Conservation (phyloP, 1,140 invertebrate genomes). For the Mylabris phalerata region DNA sequence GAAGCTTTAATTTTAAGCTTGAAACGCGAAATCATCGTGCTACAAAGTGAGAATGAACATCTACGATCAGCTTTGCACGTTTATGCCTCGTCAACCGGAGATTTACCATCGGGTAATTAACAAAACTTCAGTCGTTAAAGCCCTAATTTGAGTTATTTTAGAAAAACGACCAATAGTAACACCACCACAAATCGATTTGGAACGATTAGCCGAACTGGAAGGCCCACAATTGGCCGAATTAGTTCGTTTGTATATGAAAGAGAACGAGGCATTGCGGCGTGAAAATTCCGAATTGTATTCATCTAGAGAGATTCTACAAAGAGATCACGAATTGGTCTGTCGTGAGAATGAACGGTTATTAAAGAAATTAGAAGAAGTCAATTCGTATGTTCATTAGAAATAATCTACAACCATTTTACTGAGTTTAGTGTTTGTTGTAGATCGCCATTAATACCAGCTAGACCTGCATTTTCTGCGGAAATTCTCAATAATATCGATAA, state of each 20-base stretch:
- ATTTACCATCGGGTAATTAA: slow-evolving; percentile 6
- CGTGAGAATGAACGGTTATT: slow-evolving; percentile 83
- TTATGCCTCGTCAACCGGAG: slow-evolving; percentile 15
- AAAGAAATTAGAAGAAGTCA: slow-evolving; percentile 81
- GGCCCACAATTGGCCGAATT: slow-evolving; percentile 62
- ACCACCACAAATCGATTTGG: slow-evolving; percentile 58
- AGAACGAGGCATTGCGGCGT: slow-evolving; percentile 76
- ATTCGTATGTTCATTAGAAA: slow-evolving; percentile 58
- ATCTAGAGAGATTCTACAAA: slow-evolving; percentile 67
- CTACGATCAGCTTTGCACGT: slow-evolving; percentile 59
- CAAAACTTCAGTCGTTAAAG: no score
- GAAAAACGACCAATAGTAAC: slow-evolving; percentile 37
- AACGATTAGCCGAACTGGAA: slow-evolving; percentile 65
- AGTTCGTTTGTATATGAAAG: slow-evolving; percentile 71
- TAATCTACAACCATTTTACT: slow-evolving; percentile 2
- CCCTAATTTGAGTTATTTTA: background rate
- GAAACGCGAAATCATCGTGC: slow-evolving; percentile 79
- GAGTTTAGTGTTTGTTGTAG: slow-evolving; percentile 63
- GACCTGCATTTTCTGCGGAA: slow-evolving; percentile 62
- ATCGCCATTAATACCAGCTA: slow-evolving; percentile 68
- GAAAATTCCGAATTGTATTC: slow-evolving; percentile 83
- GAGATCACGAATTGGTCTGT: slow-evolving; percentile 85
- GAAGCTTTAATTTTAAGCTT: slow-evolving; percentile 85
- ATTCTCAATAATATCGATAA: slow-evolving; percentile 29
- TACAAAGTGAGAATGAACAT: slow-evolving; percentile 89